Evolutionary conservation across 2,113 vertebrate genomes (phyloP).

Genomic region (Corydoras maculifer): DNA sequence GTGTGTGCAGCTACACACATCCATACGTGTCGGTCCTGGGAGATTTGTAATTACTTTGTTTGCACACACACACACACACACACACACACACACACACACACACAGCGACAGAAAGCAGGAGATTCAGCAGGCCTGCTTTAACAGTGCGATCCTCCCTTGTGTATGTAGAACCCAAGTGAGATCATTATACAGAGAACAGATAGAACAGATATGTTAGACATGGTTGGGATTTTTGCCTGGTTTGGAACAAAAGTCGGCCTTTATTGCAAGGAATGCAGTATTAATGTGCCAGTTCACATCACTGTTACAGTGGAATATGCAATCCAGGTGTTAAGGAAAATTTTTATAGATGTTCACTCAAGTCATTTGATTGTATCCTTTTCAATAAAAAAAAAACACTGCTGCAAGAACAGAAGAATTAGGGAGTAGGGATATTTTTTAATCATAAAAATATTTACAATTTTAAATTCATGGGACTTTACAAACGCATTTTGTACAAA

Average conservation of each 20-base stretch:
- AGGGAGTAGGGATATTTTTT: slow-evolving; percentile 55
- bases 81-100: slow-evolving; percentile 18
- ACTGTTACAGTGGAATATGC: slow-evolving; percentile 12
- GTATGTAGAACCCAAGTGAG: slow-evolving; percentile 28
- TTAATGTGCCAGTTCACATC: slow-evolving; percentile 4
- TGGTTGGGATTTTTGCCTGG: slow-evolving; percentile 28
- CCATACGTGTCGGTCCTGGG: slow-evolving; percentile 18
- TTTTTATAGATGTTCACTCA: slow-evolving; percentile 1
- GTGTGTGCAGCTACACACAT: slow-evolving; percentile 22
- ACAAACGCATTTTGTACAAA: slow-evolving; percentile 74
- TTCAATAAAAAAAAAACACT: slow-evolving; percentile 13
- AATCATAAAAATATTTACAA: slow-evolving; percentile 68
- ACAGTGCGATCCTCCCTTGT: slow-evolving; percentile 25
- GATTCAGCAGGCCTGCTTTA: slow-evolving; percentile 19
- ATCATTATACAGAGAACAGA: slow-evolving; percentile 38
- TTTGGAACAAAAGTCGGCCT: slow-evolving; percentile 11
- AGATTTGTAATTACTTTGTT: slow-evolving; percentile 29
- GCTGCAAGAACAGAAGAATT: too few relatives aligned
- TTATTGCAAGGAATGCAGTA: slow-evolving; percentile 23
- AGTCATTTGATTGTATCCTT: slow-evolving; percentile 6
- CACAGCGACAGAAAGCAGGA: slow-evolving; percentile 25
- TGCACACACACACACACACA: slow-evolving; percentile 27
- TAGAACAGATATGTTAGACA: slow-evolving; percentile 26
- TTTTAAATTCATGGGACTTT: slow-evolving; percentile 68
- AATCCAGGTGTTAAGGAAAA: slow-evolving; percentile 10